A percentile compares a stretch with the other conserved stretches of the same genome.
Evolutionary conservation across 2,797 vertebrate genomes (phyloP).

Genomic region (Alosa sapidissima): DNA sequence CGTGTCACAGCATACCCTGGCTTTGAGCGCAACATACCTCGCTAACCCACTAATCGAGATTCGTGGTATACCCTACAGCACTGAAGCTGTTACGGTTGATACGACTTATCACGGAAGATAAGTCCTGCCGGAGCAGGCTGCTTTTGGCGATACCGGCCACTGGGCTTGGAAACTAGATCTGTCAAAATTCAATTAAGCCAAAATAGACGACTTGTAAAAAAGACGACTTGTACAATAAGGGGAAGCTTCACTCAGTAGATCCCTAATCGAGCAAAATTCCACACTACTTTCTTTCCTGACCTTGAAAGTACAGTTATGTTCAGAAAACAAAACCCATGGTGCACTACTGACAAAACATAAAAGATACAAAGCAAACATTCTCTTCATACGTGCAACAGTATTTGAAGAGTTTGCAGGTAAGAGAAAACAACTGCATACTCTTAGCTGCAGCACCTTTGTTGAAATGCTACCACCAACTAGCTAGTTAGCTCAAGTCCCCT

Average conservation of each 20-base stretch:
- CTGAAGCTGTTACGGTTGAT: not conserved
- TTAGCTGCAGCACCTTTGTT: not conserved
- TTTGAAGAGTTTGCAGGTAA: not conserved
- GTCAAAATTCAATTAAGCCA: not conserved
- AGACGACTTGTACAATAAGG: no score
- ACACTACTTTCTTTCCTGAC: slow-evolving; percentile 2
- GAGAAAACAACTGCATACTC: not conserved
- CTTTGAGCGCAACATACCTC: no score
- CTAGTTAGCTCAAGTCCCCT: not conserved
- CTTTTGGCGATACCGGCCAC: not conserved
- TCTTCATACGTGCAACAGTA: not conserved
- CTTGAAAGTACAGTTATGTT: not conserved
- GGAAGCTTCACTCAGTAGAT: not conserved
- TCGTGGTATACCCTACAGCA: no score
- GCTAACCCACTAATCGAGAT: no score
- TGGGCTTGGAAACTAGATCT: not conserved
- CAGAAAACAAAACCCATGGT: not conserved
- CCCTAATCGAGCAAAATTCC: not conserved
- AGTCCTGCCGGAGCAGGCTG: not conserved
- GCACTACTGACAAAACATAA: no score
- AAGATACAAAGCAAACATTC: not conserved
- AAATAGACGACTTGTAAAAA: not conserved
- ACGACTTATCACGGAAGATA: not conserved
- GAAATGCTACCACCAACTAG: not conserved
- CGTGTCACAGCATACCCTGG: no score